Conservation (phyloP, 1,140 invertebrate genomes). For the Drosophila yakuba region DNA sequence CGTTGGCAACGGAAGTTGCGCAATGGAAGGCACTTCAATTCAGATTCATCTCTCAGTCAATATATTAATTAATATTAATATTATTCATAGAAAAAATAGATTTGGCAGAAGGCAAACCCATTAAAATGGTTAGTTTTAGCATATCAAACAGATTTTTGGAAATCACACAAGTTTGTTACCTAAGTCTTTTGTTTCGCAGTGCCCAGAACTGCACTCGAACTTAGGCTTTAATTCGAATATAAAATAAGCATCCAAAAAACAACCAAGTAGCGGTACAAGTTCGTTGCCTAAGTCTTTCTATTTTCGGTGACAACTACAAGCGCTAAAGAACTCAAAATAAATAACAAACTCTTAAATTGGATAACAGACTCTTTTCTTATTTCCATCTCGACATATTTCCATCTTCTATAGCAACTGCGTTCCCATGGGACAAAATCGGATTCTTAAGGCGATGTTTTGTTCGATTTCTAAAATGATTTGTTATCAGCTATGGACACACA, state of each 20-base stretch:
- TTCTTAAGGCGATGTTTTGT: background rate
- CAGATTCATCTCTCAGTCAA: background rate
- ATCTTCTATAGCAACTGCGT: background rate
- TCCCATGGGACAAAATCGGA: constrained; percentile 7
- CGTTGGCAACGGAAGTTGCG: constrained; percentile 18
- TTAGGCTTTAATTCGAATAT: background rate
- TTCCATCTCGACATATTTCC: constrained; percentile 22
- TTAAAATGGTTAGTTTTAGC: too few relatives aligned
- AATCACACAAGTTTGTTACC: constrained; percentile 68
- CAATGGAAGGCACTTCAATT: constrained; percentile 1
- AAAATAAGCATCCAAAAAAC: background rate
- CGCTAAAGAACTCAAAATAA: background rate
- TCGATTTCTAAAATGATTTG: constrained; percentile 57
- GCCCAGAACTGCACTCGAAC: background rate
- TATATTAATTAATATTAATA: too few relatives aligned
- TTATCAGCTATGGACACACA: constrained; percentile 32
- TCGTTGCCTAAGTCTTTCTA: constrained; percentile 67
- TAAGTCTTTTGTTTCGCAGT: constrained; percentile 69
- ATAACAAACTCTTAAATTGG: background rate
- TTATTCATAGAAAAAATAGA: too few relatives aligned
- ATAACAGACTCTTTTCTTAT: background rate
- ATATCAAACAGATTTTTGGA: too few relatives aligned
- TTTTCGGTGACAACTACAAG: constrained; percentile 9
- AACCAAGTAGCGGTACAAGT: constrained; percentile 24
- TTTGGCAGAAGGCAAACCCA: too few relatives aligned